phyloP scores from a whole-genome alignment of 2,113 vertebrate species.

The Pterocles burchelli region DNA sequence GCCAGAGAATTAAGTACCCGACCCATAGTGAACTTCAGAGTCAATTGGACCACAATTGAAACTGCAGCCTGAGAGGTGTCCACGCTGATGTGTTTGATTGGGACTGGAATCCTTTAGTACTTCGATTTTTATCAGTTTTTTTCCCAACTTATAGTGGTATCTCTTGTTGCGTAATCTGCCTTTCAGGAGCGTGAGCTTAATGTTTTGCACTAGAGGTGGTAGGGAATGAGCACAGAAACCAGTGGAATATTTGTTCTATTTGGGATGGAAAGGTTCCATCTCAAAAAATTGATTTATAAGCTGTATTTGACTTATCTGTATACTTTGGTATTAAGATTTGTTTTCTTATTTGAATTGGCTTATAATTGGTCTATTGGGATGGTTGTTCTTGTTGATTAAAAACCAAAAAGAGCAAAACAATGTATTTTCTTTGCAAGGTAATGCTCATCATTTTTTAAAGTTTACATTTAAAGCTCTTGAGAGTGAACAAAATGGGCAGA shows the following conservation, averaged over 20 bases:
- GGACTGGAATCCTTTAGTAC: background rate
- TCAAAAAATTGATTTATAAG: background rate
- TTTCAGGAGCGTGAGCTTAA: background rate
- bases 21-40: background rate
- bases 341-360: slow-evolving; percentile 12
- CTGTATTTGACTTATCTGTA: background rate
- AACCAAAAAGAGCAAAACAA: background rate
- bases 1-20: background rate
- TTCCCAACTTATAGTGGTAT: background rate
- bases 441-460: background rate
- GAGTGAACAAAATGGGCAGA: background rate
- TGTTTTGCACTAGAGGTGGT: background rate
- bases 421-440: background rate
- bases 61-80: background rate
- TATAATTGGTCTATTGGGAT: slow-evolving; percentile 12
- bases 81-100: background rate
- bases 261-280: background rate
- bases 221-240: background rate
- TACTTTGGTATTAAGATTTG: background rate
- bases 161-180: background rate
- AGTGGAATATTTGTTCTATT: background rate
- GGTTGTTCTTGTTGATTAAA: background rate
- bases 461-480: slow-evolving; percentile 1
- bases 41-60: background rate
- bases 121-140: background rate